A percentile compares a stretch with the other conserved stretches of the same genome.
These are phyloP conservation scores for Eunapius fragilis DNA, from an alignment of 37 sponge, comb jelly and placozoan species.

Conservation along the genomic window DNA sequence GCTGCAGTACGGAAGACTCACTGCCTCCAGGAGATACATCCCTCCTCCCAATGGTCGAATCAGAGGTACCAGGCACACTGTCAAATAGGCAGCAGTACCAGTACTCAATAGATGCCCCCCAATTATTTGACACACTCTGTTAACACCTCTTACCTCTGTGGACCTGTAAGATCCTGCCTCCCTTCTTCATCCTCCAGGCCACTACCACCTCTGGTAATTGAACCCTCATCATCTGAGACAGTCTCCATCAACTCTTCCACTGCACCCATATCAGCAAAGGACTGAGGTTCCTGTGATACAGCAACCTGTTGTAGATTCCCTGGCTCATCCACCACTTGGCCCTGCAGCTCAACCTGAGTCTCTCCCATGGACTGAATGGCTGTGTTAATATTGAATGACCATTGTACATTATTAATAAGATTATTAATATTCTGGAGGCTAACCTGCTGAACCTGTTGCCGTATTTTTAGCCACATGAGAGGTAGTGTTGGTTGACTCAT, in stretches of 20 bases:
- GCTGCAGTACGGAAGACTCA: neutral
- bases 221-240: neutral
- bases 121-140: neutral
- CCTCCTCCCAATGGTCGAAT: neutral
- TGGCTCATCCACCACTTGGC: neutral
- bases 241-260: neutral
- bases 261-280: neutral
- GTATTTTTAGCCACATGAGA: neutral
- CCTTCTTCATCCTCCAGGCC: neutral
- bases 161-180: neutral
- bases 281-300: neutral
- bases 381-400: too few relatives aligned
- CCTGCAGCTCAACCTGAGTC: constrained; percentile 12
- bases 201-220: neutral
- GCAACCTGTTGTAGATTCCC: neutral
- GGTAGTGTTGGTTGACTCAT: neutral
- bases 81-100: too few relatives aligned
- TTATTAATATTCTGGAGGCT: neutral
- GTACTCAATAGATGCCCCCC: too few relatives aligned
- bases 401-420: too few relatives aligned
- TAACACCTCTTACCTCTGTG: neutral
- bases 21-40: neutral
- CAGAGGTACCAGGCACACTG: neutral
- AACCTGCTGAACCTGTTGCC: neutral
- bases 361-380: constrained; percentile 14